Conservation (phyloP, 2,888 invertebrate species). For the Drosophila fulvimacula region DNA sequence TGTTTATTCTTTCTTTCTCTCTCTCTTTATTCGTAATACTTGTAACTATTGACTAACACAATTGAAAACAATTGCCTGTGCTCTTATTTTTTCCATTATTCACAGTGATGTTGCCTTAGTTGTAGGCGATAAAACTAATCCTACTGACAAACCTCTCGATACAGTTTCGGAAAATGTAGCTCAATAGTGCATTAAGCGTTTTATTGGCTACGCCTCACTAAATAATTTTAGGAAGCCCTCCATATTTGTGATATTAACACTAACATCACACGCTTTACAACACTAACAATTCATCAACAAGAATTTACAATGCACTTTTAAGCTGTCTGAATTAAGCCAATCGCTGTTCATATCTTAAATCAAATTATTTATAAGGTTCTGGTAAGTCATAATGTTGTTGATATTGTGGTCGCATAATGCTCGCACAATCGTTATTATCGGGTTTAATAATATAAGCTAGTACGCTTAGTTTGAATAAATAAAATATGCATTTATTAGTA, state of each 20-base stretch:
- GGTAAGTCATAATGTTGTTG: constrained; percentile 55
- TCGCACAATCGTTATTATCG: constrained; percentile 30
- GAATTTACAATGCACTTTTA: constrained; percentile 43
- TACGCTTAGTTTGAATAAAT: constrained; percentile 54
- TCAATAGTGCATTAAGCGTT: constrained; percentile 42
- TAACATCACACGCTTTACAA: constrained; percentile 59
- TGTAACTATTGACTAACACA: constrained; percentile 55
- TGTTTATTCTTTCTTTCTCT: constrained; percentile 15
- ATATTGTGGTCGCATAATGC: constrained; percentile 23
- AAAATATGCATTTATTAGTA: constrained; percentile 57
- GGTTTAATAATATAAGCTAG: constrained; percentile 43
- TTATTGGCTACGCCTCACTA: constrained; percentile 22
- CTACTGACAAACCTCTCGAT: constrained; percentile 68
- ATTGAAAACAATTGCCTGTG: constrained; percentile 52
- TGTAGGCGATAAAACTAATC: constrained; percentile 67
- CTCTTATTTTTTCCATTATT: constrained; percentile 65
- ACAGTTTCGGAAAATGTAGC: constrained; percentile 81
- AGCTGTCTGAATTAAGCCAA: constrained; percentile 44
- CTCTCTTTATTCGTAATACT: constrained; percentile 1
- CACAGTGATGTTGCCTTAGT: constrained; percentile 81
- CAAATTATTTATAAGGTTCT: constrained; percentile 25
- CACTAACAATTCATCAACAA: constrained; percentile 54
- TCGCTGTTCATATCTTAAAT: constrained; percentile 38
- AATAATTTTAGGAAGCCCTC: constrained; percentile 39
- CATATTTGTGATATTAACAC: constrained; percentile 71